These are phyloP conservation scores for Synodontis membranacea DNA, from an alignment of 2,113 vertebrate species.

Conservation along the genomic window DNA sequence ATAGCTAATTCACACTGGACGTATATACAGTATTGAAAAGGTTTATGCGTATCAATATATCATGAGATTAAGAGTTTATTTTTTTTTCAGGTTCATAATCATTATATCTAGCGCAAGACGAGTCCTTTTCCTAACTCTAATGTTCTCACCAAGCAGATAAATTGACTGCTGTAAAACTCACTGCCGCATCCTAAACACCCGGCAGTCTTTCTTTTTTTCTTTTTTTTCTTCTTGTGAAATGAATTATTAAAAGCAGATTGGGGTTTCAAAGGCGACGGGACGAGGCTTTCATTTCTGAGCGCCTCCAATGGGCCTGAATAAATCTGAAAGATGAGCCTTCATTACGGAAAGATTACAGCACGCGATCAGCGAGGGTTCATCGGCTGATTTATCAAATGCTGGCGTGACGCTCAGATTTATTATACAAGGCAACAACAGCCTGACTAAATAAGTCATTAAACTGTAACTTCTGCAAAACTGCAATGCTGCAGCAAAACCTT, in stretches of 20 bases:
- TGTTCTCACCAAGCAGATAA: background rate
- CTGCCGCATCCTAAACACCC: slow-evolving; percentile 23
- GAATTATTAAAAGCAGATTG: slow-evolving; percentile 48
- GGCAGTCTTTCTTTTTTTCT: background rate
- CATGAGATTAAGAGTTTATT: background rate
- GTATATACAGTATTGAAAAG: background rate
- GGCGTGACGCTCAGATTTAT: background rate
- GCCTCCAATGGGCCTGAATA: slow-evolving; percentile 7
- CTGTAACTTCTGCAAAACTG: slow-evolving; percentile 3
- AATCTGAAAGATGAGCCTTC: slow-evolving; percentile 19
- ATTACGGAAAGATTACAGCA: slow-evolving; percentile 34
- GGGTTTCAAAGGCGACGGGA: slow-evolving; percentile 27
- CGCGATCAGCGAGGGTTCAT: background rate
- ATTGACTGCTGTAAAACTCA: slow-evolving; percentile 5
- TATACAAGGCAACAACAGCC: background rate
- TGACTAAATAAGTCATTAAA: background rate
- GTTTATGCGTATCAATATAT: background rate
- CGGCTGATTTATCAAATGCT: background rate
- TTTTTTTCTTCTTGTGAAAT: slow-evolving; percentile 14
- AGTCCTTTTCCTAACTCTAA: background rate
- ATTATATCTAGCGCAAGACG: background rate
- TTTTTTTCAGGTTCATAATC: background rate
- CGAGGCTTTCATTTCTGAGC: slow-evolving; percentile 32
- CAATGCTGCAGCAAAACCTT: slow-evolving; percentile 1
- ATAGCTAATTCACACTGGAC: background rate